Evolutionary conservation across 2,888 invertebrate species (phyloP).

Genomic region (Eristalis arbustorum): DNA sequence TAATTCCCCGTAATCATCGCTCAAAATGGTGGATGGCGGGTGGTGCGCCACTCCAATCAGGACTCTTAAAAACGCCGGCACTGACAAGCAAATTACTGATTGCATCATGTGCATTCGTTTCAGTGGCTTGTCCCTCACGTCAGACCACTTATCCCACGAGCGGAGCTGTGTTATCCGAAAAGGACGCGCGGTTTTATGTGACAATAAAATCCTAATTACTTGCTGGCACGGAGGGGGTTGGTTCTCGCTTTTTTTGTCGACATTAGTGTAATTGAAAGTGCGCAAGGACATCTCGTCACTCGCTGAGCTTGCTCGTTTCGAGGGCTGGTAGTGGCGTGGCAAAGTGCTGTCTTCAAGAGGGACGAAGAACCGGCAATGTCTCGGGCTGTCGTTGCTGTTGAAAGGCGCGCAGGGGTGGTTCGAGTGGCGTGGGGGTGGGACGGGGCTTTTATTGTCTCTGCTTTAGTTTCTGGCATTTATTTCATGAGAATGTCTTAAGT

Average conservation of each 20-base stretch:
- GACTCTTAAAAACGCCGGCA: not conserved
- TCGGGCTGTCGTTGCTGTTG: not conserved
- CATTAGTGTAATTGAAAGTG: conserved; percentile 47
- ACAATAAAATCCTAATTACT: conserved; percentile 44
- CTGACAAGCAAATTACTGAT: conserved; percentile 9
- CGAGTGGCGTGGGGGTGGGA: not conserved
- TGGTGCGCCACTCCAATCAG: not conserved
- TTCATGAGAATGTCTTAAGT: not conserved
- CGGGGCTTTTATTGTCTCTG: not conserved
- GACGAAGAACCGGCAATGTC: not conserved
- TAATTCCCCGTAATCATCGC: not conserved
- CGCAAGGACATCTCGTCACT: conserved; percentile 36
- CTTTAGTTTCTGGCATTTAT: not conserved
- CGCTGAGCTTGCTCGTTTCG: not conserved
- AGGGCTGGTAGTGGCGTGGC: not conserved
- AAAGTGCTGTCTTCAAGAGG: not conserved
- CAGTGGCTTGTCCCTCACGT: not conserved
- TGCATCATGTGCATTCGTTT: conserved; percentile 45
- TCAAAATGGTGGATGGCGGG: not conserved
- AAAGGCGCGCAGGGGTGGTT: not conserved
- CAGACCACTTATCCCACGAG: not conserved
- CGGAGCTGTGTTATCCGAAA: not conserved
- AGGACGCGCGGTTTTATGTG: conserved; percentile 21
- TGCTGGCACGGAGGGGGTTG: conserved; percentile 1
- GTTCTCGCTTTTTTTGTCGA: not conserved